Base-by-base conservation (phyloP, 2,888 invertebrate genomes). In the Brachyptera risi region DNA sequence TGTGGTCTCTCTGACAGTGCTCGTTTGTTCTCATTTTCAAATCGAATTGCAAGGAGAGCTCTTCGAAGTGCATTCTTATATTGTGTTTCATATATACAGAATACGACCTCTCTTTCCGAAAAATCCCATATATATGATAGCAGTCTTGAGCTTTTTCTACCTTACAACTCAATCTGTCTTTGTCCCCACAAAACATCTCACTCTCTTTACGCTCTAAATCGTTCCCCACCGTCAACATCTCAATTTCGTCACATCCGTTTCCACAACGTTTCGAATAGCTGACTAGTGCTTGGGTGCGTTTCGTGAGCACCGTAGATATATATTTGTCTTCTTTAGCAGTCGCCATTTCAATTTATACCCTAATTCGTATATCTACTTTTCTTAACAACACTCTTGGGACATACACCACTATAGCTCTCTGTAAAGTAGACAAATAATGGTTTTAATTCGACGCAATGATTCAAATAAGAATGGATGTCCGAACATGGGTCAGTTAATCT, bases 171-270 rank as follows among this genome's bases (percentile, higher is more conserved):
- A 54, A 54, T 54, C 54, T 54, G 15, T 54, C 54, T 54, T 51
- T 51, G 50, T 51, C 50, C 31, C 15, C 50, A 27, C 50, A 11
- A 15, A n/a, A 51, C 31, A 51, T 17, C 37, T 37, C 54, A n/a
- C 37, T 54, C 54, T 44, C 44, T n/a, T 51, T 37, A 21, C 54
- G 24, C 54, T 54, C 35, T 51, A 54, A 47, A 47, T 24, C 47
- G 47, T 24, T 47, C 24, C 47, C 47, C 47, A 23, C 47, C 47
- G 47, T 37, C 54, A 54, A 54, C 54, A 54, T 35, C 54, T 54
- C 54, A 54, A 54, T 54, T 54, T 54, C 54, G 54, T 54, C 54
- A 54, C 54, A 35, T 54, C 54, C 54, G n/a, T 35, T 37, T 54
- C 17, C n/a, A 23, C 35, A 19, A 23, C 21, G 54, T 17, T 31